Base-by-base conservation (phyloP, 2,888 invertebrate genomes). In the Aporophyla lueneburgensis region DNA sequence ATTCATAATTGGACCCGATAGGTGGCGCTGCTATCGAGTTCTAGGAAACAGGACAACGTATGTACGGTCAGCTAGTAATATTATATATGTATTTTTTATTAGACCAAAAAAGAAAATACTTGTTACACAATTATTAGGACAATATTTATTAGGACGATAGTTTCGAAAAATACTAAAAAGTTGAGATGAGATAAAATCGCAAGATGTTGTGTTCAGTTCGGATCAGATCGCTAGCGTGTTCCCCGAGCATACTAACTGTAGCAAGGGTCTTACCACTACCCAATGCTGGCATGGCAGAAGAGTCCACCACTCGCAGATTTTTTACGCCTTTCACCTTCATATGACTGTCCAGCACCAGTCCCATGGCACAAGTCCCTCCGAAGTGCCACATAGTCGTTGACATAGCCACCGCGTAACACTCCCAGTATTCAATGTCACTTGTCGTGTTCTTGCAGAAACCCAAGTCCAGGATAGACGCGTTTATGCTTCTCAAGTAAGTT, bases 341-440 rank as follows among this genome's bases (percentile, higher is more conserved):
- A 43, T 97, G 89, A 0, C 97, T 96, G 91, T 97, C 97, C 0
- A 98, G 97, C 2, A 98, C 98, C 0, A 97, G 97, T 0, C 98
- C 98, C 98, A 98, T 98, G 89, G 98, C 98, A 71, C 97, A 97
- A 0, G 98, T 98, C 0, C 98, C 97, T 0, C 97, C 95, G 0
- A 97, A 97, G 92, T 98, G 98, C 88, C 97, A 98, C 74, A 97
- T 97, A 0, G 98, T 98, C 61, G 97, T 96, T 0, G 90, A 97
- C 97, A 89, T 81, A 33, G 71, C 76, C 5, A 77, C 62, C 0
- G 80, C 76, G 54, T 89, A 90, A 56, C 90, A 92, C 33, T 76
- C 72, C 87, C 83, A 91, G 71, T 81, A 89, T 21, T 73, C 65
- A 14, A 9, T 14, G 0, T 69, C 65, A 21, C 19, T 56, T 19